Evolutionary conservation across 2,113 vertebrate genomes (phyloP), one percentile per base, ranked within the genome.

Genomic region (Thalassarche chlororhynchos): DNA sequence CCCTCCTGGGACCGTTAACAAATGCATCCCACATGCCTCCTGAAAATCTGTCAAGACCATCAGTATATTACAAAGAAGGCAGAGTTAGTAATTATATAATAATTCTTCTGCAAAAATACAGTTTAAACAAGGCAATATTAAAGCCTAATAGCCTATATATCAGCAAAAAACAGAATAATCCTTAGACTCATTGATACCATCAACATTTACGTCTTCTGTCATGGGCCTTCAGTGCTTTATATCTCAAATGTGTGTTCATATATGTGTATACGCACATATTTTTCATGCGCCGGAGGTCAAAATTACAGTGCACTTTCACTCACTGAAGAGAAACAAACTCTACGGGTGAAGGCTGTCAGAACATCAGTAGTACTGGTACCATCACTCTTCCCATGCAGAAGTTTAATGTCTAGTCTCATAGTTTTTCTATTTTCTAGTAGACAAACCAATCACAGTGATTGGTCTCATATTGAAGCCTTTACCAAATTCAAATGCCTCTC

Each of bases 1-100:
- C 29, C 58, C 96, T 91, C 89, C 68, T 1, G 65, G 81, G 91
- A 94, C 58, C 65, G 69, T 10, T 94, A 85, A 79, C 66, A 91
- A 91, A 96, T 80, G 64, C 90, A 40, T 87, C 77, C 36, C 62
- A 75, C 18, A 17, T 52, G 58, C 28, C 31, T 80, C 75, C 55
- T 91, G 93, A 66, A 94, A 91, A 92, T 26, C 87, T 90, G 89
- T 89, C 93, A 96, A 83, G 74, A 96, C n/a, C 78, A 66, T 85
- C 66, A 83, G 31, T 89, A 40, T 40, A 85, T 83, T 61, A 85
- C 32, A 62, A 79, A 91, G 78, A 69, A 42, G 18, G 71, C 58
- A 70, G n/a, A 87, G 74, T 38, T 13, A 62, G 71, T 40, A 58
- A 91, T 90, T 69, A 75, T 20, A 40, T 44, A 93, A 79, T 66